phyloP scores from a whole-genome alignment of 2,797 vertebrate genomes.

The Kryptolebias ocellatus region DNA sequence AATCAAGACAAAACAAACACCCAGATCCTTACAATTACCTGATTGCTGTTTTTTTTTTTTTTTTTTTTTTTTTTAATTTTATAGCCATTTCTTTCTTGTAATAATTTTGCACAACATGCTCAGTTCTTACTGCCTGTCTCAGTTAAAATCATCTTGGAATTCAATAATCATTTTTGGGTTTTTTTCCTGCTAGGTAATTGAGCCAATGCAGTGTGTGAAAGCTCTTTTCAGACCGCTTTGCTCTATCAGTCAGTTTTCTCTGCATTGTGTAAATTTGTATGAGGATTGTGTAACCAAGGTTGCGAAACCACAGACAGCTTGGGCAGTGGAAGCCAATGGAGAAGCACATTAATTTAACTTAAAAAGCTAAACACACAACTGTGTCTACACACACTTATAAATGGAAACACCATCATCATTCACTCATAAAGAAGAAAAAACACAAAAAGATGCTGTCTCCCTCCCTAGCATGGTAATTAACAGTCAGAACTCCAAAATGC shows the following conservation, averaged over 20 bases:
- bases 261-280: constrained; percentile 17
- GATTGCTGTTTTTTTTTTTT: constrained; percentile 69
- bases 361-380: constrained; percentile 27
- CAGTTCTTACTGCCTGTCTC: constrained; percentile 63
- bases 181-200: constrained; percentile 64
- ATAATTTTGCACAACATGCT: constrained; percentile 70
- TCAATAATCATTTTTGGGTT: constrained; percentile 70
- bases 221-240: constrained; percentile 42
- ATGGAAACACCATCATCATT: background rate
- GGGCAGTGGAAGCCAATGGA: constrained; percentile 22
- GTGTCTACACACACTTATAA: background rate
- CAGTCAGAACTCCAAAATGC: constrained; percentile 56
- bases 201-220: constrained; percentile 62
- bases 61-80: constrained; percentile 63
- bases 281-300: constrained; percentile 11
- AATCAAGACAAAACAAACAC: too few species aligned
- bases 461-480: constrained; percentile 67
- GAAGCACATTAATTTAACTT: constrained; percentile 49
- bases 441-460: constrained; percentile 44
- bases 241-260: constrained; percentile 24
- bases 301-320: constrained; percentile 30
- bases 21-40: constrained; percentile 2
- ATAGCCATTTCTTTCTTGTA: constrained; percentile 61
- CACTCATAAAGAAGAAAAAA: constrained; percentile 20
- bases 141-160: constrained; percentile 60